Base-by-base conservation (phyloP, 2,113 vertebrate genomes). In the Podarcis raffonei region DNA sequence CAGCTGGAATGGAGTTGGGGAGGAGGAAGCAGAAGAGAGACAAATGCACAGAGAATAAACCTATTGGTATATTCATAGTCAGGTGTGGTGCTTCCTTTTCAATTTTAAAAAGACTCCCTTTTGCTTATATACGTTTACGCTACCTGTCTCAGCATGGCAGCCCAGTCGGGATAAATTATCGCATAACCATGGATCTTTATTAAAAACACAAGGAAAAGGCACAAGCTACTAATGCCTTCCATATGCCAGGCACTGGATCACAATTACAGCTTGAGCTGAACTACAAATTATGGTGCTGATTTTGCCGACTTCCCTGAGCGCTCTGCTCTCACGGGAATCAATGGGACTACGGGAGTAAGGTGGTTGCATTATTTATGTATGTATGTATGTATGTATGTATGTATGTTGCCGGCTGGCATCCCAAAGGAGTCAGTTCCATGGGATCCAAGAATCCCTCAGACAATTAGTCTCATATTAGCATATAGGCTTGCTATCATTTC, bases 21-120 rank as follows among this genome's bases (percentile, higher is more conserved):
- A 48, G 48, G 57, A n/a, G 62, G n/a, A 20, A 30, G 59, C 59
- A 16, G 59, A 62, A 69, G 53, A 75, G 27, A 18, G 39, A 68
- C 32, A 15, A 27, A 66, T 59, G 23, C 22, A 84, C 68, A 4
- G 81, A 94, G 93, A 94, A 94, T 89, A 69, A 1, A 88, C 91
- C 88, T 93, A 13, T 62, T 90, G 93, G 85, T 95, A 72, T 20
- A 37, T 94, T 92, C 93, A 94, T 94, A 93, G 92, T 0, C 71
- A 94, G 92, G 95, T 94, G 93, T 92, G 81, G 88, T 87, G 93
- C 86, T 93, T 39, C 95, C 90, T 94, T 92, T 93, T 94, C 93
- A 93, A 76, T 91, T 96, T 94, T 94, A 90, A 92, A 92, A 94
- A 93, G 91, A 94, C 82, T 92, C 95, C 90, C 93, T 89, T 90